Conservation (phyloP, 2,113 vertebrate species). For the Mustela nigripes region DNA sequence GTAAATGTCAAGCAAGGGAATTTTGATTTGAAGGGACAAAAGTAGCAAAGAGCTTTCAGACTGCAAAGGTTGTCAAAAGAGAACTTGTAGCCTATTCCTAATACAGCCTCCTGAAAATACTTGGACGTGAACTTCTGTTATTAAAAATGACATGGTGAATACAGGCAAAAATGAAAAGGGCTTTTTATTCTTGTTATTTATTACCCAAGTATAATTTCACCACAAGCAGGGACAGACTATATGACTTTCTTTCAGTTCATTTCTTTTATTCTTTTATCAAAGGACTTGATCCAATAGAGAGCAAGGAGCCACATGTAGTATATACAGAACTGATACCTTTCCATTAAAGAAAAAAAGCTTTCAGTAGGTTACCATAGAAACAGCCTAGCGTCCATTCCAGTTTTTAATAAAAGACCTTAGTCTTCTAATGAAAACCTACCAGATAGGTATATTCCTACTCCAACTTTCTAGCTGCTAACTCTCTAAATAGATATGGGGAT, state of each 20-base stretch:
- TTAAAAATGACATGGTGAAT: slow-evolving; percentile 63
- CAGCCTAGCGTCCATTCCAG: slow-evolving; percentile 13
- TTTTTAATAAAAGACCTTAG: slow-evolving; percentile 52
- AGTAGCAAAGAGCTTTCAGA: neutral
- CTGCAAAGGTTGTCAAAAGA: neutral
- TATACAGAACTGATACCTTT: slow-evolving; percentile 68
- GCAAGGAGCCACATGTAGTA: slow-evolving; percentile 54
- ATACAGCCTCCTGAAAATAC: slow-evolving; percentile 46
- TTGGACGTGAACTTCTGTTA: slow-evolving; percentile 52
- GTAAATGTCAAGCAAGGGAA: slow-evolving; percentile 21
- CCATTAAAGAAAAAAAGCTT: slow-evolving; percentile 49
- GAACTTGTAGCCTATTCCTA: neutral
- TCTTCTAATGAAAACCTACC: slow-evolving; percentile 59
- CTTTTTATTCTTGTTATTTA: slow-evolving; percentile 63
- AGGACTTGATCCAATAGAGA: slow-evolving; percentile 52
- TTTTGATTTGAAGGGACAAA: slow-evolving; percentile 43
- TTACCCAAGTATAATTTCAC: slow-evolving; percentile 60
- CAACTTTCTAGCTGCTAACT: neutral
- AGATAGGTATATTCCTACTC: neutral
- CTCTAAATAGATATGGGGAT: neutral
- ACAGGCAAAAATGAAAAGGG: slow-evolving; percentile 44
- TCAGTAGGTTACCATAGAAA: slow-evolving; percentile 67
- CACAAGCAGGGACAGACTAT: slow-evolving; percentile 18
- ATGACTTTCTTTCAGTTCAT: slow-evolving; percentile 38
- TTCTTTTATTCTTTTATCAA: slow-evolving; percentile 73